Percentiles rank a stretch among this genome's conserved stretches.
Evolutionary conservation across 2,888 invertebrate species (phyloP).

Genomic region (Argyresthia albistria): DNA sequence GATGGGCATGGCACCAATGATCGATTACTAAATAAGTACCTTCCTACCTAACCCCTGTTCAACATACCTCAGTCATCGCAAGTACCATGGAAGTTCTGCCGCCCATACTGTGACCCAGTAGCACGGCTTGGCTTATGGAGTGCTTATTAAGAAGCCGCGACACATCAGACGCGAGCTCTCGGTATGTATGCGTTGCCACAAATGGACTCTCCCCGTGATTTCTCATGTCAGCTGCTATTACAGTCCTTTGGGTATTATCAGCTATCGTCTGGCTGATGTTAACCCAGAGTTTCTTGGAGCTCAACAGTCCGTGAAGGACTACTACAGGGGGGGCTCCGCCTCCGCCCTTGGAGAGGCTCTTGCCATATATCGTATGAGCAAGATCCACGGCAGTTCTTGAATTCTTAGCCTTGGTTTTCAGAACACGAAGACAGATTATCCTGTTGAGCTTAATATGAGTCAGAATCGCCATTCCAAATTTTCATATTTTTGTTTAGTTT

Average conservation of each 20-base stretch:
- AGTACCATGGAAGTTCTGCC: conserved; percentile 89
- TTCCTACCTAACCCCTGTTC: too few species aligned
- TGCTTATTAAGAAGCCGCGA: conserved; percentile 70
- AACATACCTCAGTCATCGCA: conserved; percentile 68
- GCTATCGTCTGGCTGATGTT: conserved; percentile 80
- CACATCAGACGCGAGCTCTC: conserved; percentile 81
- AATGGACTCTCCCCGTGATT: conserved; percentile 96
- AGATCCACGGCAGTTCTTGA: conserved; percentile 18
- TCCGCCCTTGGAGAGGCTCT: conserved; percentile 13
- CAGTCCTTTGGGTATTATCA: conserved; percentile 71
- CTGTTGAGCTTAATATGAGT: too few species aligned
- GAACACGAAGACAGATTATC: not conserved
- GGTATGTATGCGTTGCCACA: conserved; percentile 76
- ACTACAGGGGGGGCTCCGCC: conserved; percentile 69
- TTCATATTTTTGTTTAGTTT: too few species aligned
- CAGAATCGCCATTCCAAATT: not conserved
- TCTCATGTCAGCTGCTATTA: conserved; percentile 86
- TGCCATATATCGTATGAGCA: conserved; percentile 24
- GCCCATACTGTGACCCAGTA: conserved; percentile 95
- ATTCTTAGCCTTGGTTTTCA: not conserved
- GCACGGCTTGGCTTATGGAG: conserved; percentile 64
- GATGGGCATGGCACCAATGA: too few species aligned
- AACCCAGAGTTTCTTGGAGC: conserved; percentile 91
- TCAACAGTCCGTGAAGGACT: conserved; percentile 89
- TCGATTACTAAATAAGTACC: too few species aligned